Conservation (phyloP, 2,888 invertebrate species). For the Hydrotaea cyrtoneurina region DNA sequence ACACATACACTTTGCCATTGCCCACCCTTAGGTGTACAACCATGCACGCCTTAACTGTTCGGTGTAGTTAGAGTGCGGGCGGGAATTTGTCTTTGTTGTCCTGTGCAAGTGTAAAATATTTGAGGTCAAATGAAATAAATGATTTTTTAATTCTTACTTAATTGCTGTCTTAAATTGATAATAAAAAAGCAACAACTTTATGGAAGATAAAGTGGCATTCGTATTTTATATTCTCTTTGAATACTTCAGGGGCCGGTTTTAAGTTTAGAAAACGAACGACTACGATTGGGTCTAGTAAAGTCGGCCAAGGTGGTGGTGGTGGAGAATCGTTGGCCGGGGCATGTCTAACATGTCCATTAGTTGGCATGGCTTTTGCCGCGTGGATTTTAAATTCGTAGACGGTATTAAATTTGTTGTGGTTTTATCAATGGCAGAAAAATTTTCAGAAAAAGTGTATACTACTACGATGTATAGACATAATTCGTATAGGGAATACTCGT, state of each 20-base stretch:
- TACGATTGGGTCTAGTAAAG: neutral
- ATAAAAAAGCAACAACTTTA: neutral
- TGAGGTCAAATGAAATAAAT: conserved; percentile 65
- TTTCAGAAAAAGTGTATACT: no score
- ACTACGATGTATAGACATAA: no score
- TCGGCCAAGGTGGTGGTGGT: conserved; percentile 1
- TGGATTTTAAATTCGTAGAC: neutral
- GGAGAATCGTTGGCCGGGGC: neutral
- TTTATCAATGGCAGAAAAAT: no score
- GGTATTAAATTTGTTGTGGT: no score
- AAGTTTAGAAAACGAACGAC: neutral
- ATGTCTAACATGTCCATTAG: neutral
- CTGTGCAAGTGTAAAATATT: neutral
- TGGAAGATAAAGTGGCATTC: conserved; percentile 3
- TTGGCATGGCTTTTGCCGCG: neutral
- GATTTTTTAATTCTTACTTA: conserved; percentile 61
- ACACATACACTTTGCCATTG: neutral
- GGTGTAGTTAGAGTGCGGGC: neutral
- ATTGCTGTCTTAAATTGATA: conserved; percentile 42
- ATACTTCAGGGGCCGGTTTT: neutral
- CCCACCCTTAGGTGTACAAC: neutral
- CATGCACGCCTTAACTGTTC: neutral
- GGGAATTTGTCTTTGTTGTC: neutral
- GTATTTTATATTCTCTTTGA: conserved; percentile 16
- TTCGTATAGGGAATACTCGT: no score